phyloP scores from a whole-genome alignment of 2,797 vertebrate genomes.

The Malacoraja senta region DNA sequence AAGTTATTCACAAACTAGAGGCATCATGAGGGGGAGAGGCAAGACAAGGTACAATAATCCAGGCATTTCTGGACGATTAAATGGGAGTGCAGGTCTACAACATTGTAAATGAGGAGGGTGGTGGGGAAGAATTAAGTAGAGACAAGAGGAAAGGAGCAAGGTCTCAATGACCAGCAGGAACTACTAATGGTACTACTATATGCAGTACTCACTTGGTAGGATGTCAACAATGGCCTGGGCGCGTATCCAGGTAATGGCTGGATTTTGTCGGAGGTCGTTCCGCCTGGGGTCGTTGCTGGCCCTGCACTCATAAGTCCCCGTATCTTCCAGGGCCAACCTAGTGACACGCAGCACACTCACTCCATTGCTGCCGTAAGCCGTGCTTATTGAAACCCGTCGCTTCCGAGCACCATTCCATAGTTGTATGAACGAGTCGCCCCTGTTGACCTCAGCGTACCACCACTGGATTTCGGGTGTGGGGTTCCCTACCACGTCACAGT shows the following conservation, averaged over 20 bases:
- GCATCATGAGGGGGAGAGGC: conserved; percentile 15
- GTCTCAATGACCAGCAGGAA: conserved; percentile 62
- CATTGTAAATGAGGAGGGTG: conserved; percentile 19
- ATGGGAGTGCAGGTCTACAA: conserved; percentile 17
- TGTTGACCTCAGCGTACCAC: conserved; percentile 98
- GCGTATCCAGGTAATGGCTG: conserved; percentile 96
- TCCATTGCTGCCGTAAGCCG: conserved; percentile 85
- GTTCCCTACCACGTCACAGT: conserved; percentile 96
- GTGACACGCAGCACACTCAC: conserved; percentile 93
- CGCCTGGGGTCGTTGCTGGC: conserved; percentile 96
- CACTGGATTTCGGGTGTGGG: conserved; percentile 99
- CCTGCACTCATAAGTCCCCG: conserved; percentile 97
- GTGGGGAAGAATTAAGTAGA: conserved; percentile 37
- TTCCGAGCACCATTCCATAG: conserved; percentile 94
- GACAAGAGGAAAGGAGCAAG: conserved; percentile 42
- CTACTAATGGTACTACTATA: conserved; percentile 70
- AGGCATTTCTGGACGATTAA: conserved; percentile 25
- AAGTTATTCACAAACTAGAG: conserved; percentile 32
- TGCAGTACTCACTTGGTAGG: conserved; percentile 94
- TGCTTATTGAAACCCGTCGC: conserved; percentile 90
- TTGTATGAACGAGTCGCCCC: conserved; percentile 96
- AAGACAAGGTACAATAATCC: neutral
- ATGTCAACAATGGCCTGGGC: conserved; percentile 97
- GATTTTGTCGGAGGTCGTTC: conserved; percentile 95
- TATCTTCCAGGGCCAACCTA: conserved; percentile 90